Evolutionary conservation across 2,113 vertebrate genomes (phyloP), one percentile per base, ranked within the genome.

Genomic region (Chaetorhynchus papuensis): DNA sequence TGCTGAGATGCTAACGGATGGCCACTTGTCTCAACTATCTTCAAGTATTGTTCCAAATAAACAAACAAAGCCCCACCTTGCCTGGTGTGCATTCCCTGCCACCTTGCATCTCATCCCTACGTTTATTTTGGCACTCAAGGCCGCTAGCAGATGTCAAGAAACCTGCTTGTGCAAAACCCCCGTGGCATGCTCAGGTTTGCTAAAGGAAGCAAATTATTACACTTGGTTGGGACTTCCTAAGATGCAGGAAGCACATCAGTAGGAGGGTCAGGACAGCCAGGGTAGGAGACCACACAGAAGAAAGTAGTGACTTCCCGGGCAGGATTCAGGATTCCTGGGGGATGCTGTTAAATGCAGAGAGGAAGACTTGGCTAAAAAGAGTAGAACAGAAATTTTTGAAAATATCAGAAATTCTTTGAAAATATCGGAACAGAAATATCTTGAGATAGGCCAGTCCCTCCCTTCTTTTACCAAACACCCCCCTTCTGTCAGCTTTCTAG

Each of bases 111-210:
- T 95, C 82, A 94, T 82, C 61, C 53, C 83, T 33, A 28, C 2
- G 1, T 90, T 97, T 97, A 71, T 93, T 88, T 97, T 97, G 96
- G 96, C 94, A 75, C 59, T 66, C 39, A 15, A 37, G 54, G 45
- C 87, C 1, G 0, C 60, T 52, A 42, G 71, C 90, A 95, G 87
- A 87, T 97, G 94, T 93, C 89, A 87, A 50, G 71, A 69, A 96
- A 86, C 78, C 63, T 96, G 90, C 84, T 90, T 1, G 4, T 95
- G 89, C 87, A 84, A 93, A 96, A 85, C 71, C 75, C 49, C 64
- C 39, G 1, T 52, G 87, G 54, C 76, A 87, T 59, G 92, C 59
- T 96, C 45, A 21, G 68, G 88, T 91, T 93, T 92, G 81, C 71
- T 77, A 69, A 84, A 93, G 96, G 93, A 95, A 96, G 90, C 54